Base-by-base conservation (phyloP, 2,888 invertebrate genomes). In the Congeria kusceri region DNA sequence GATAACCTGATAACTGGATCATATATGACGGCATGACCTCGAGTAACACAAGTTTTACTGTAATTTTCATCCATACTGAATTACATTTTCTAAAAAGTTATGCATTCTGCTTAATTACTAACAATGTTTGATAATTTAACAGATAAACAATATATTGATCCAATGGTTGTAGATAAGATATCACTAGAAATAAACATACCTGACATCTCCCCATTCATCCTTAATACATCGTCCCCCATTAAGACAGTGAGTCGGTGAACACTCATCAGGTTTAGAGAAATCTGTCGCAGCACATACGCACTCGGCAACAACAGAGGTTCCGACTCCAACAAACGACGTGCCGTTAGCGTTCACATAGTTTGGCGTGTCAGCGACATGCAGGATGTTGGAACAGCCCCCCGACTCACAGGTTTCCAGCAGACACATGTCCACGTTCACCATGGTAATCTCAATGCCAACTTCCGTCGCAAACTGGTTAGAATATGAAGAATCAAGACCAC, bases 321-420 rank as follows among this genome's bases (percentile, higher is more conserved):
- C 95, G 0, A 99, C 98, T 15, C 99, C 99, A 44, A 99, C 98
- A 80, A 99, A 95, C 0, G 99, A 97, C 0, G 99, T 99, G 93
- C 97, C 97, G 92, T 99, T 99, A 20, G 99, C 97, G 94, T 99
- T 98, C 3, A 99, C 98, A 96, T 99, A 97, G 90, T 88, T 87
- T 9, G 93, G 93, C 29, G 80, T 68, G 25, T 87, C 53, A 77
- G 89, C 89, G 23, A 92, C 86, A 25, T 97, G 97, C 83, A 99
- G 95, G 23, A 96, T 96, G 94, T 99, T 99, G 27, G 98, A 98
- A 94, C 99, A 99, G 70, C 98, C 98, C 15, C 98, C 98, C 20
- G 84, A 82, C 72, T 90, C 91, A 83, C 92, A 93, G n/a, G 84
- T 84, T 72, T 93, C 92, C 58, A 89, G 73, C 27, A 87, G 70